A percentile compares a stretch with the other conserved stretches of the same genome.
Evolutionary conservation across 2,888 invertebrate species (phyloP).

Genomic region (Helicoverpa assulta): DNA sequence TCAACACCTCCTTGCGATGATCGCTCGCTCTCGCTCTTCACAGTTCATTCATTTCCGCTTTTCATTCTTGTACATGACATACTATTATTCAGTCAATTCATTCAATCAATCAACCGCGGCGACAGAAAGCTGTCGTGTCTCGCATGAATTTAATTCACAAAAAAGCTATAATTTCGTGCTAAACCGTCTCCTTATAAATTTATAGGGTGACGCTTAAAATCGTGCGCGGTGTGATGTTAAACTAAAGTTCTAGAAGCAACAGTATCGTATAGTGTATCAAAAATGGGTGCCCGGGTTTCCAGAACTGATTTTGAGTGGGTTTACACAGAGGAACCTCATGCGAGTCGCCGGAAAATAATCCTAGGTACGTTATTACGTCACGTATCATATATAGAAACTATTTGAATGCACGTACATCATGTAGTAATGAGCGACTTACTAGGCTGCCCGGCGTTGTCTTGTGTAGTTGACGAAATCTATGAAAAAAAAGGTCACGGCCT

Average conservation of each 20-base stretch:
- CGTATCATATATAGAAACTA: conserved; percentile 40
- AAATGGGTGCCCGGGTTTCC: conserved; percentile 98
- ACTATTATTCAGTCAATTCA: conserved; percentile 14
- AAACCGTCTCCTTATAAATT: conserved; percentile 1
- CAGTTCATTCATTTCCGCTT: neutral
- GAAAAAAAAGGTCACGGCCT: conserved; percentile 9
- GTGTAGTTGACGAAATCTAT: neutral
- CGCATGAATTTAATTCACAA: conserved; percentile 3
- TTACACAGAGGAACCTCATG: conserved; percentile 99
- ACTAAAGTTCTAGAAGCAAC: conserved; percentile 35
- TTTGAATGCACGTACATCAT: conserved; percentile 17
- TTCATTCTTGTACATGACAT: conserved; percentile 1
- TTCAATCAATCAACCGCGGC: conserved; percentile 33
- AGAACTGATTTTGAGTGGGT: conserved; percentile 99
- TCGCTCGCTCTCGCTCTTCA: neutral
- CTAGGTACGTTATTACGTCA: conserved; percentile 92
- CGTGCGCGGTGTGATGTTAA: conserved; percentile 22
- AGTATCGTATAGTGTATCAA: conserved; percentile 58
- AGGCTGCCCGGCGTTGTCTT: conserved; percentile 8
- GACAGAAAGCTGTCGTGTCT: conserved; percentile 8
- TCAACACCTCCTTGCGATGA: neutral
- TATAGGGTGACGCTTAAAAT: conserved; percentile 10
- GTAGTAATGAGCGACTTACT: conserved; percentile 20
- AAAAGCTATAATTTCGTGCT: conserved; percentile 22
- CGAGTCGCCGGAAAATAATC: conserved; percentile 97